Base-by-base conservation (phyloP, 2,888 invertebrate genomes). In the Branchellion lobata region DNA sequence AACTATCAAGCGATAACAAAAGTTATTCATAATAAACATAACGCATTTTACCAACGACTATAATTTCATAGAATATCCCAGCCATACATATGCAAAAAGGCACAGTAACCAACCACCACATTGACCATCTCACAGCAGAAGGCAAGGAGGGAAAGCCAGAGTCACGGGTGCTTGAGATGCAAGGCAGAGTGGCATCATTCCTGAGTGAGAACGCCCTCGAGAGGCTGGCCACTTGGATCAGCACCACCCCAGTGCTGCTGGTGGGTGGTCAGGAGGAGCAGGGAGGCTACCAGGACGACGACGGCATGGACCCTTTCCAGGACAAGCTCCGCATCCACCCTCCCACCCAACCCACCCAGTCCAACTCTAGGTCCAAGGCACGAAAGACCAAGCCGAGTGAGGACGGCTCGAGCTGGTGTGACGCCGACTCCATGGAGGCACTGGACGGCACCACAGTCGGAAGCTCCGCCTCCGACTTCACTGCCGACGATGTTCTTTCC, bases 201-300 rank as follows among this genome's bases (percentile, higher is more conserved):
- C 77, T 77, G 18, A 77, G 77, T 36, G 77, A 77, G 65, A 77
- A 77, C 40, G 77, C 77, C 65, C 77, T 77, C n/a, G 77, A 77
- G 34, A 57, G 77, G 36, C 65, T 77, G 11, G 77, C 77, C 18
- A 57, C 65, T 11, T 77, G 77, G 77, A 57, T 53, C n/a, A 77
- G 77, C 34, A 65, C 33, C 14, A 40, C 34, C 18, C 77, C 77
- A 61, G 40, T 51, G 1, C 24, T 75, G n/a, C 57, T 77, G 57
- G 65, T 65, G 36, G 61, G 34, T 33, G 75, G 33, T 3, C n/a
- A n/a, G n/a, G 29, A 65, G 65, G 65, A 5, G 5, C 65, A 65
- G 29, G 65, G 21, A 21, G 65, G 29, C 29, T n/a, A 11, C 24
- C 27, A 31, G n/a, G 77, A 77, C 34, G 47, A 77, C 34, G 31